Evolutionary conservation across 2,888 invertebrate species (phyloP).

Genomic region (Tinea trinotella): DNA sequence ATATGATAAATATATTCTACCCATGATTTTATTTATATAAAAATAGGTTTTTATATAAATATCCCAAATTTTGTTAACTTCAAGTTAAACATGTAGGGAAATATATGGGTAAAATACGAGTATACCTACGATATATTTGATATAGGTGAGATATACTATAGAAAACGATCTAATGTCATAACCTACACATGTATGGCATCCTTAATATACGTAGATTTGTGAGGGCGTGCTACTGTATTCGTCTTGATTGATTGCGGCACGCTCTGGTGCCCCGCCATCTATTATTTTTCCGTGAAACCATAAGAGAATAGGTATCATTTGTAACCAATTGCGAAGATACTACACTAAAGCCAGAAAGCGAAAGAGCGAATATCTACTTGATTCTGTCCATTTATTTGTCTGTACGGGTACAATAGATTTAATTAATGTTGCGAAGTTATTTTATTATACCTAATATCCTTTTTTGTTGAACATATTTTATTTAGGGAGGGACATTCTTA

Average conservation of each 20-base stretch:
- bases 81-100: too few relatives aligned
- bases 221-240: constrained; percentile 12
- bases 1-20: too few relatives aligned
- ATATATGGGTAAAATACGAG: too few relatives aligned
- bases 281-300: constrained; percentile 33
- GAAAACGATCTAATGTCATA: background rate
- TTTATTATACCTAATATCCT: too few relatives aligned
- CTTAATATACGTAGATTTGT: constrained; percentile 9
- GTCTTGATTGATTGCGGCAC: constrained; percentile 37
- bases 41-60: too few relatives aligned
- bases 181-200: constrained; percentile 10
- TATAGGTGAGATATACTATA: too few relatives aligned
- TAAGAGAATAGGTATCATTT: constrained; percentile 33
- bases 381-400: background rate
- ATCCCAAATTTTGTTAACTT: too few relatives aligned
- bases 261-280: constrained; percentile 30
- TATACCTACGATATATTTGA: too few relatives aligned
- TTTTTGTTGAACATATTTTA: too few relatives aligned
- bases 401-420: background rate
- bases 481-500: too few relatives aligned
- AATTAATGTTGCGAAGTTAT: background rate
- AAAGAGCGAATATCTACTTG: background rate
- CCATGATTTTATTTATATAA: too few relatives aligned
- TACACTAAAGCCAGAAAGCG: background rate
- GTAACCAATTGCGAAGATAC: constrained; percentile 31